Evolutionary conservation across 1,140 invertebrate genomes (phyloP).

Genomic region (Habropoda laboriosa): DNA sequence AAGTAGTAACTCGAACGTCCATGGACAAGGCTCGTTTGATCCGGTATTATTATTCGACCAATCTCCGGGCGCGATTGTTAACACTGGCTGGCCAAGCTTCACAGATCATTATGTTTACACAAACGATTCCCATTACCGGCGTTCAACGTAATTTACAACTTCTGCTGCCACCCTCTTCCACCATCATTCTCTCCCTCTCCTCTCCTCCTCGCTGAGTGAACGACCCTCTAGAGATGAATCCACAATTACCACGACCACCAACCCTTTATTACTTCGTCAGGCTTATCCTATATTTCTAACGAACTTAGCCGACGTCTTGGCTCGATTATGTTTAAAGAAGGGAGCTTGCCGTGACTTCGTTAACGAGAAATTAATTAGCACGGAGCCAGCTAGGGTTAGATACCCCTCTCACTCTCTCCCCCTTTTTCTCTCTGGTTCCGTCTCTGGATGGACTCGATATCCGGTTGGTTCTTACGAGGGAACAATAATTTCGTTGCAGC

Average conservation of each 20-base stretch:
- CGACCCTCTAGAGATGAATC: conserved; percentile 5
- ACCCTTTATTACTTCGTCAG: conserved; percentile 38
- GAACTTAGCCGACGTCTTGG: conserved; percentile 38
- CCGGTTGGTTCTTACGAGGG: not conserved
- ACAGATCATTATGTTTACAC: not conserved
- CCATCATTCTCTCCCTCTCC: not conserved
- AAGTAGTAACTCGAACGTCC: too few relatives aligned
- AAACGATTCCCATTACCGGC: conserved; percentile 25
- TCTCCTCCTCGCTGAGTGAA: too few relatives aligned
- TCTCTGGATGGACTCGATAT: not conserved
- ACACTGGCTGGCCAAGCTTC: conserved; percentile 1
- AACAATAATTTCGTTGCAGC: not conserved
- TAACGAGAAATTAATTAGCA: conserved; percentile 53
- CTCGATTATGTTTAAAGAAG: conserved; percentile 48
- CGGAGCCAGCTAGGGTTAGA: not conserved
- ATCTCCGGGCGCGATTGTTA: not conserved
- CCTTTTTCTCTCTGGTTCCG: too few relatives aligned
- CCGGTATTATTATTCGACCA: too few relatives aligned
- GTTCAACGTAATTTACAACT: conserved; percentile 30
- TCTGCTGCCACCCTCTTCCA: not conserved
- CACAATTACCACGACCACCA: conserved; percentile 16
- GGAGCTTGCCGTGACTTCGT: conserved; percentile 32
- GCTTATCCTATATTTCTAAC: conserved; percentile 44
- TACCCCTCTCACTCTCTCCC: not conserved
- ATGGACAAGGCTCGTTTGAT: not conserved